These are phyloP conservation scores for Rhagoletis zephyria DNA, from an alignment of 1,140 invertebrate species.

Conservation along the genomic window DNA sequence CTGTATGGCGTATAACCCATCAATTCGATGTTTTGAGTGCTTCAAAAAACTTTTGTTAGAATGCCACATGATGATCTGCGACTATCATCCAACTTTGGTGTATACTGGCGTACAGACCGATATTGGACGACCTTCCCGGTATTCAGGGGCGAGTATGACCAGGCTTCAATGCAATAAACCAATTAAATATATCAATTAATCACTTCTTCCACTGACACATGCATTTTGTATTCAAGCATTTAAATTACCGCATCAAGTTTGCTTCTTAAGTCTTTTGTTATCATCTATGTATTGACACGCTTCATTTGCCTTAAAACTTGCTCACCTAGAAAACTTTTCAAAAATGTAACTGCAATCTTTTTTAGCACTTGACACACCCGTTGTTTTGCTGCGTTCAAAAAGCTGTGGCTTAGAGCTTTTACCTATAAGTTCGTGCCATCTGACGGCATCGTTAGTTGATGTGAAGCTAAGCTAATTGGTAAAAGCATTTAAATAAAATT, in stretches of 20 bases:
- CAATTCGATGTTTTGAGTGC: too few relatives aligned
- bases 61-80: too few relatives aligned
- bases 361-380: not conserved
- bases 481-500: not conserved
- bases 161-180: too few relatives aligned
- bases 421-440: not conserved
- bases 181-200: too few relatives aligned
- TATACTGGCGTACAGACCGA: too few relatives aligned
- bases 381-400: not conserved
- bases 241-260: not conserved
- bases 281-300: not conserved
- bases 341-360: not conserved
- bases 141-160: too few relatives aligned
- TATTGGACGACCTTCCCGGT: too few relatives aligned
- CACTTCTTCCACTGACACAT: too few relatives aligned
- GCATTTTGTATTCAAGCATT: too few relatives aligned
- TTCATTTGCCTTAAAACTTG: not conserved
- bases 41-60: too few relatives aligned
- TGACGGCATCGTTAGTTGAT: not conserved
- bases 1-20: too few relatives aligned
- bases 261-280: constrained; percentile 41
- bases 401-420: not conserved
- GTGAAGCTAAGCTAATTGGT: constrained; percentile 16
- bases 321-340: not conserved
- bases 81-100: too few relatives aligned